Base-by-base conservation (phyloP, 2,888 invertebrate species). In the Lampropteryx suffumata region DNA sequence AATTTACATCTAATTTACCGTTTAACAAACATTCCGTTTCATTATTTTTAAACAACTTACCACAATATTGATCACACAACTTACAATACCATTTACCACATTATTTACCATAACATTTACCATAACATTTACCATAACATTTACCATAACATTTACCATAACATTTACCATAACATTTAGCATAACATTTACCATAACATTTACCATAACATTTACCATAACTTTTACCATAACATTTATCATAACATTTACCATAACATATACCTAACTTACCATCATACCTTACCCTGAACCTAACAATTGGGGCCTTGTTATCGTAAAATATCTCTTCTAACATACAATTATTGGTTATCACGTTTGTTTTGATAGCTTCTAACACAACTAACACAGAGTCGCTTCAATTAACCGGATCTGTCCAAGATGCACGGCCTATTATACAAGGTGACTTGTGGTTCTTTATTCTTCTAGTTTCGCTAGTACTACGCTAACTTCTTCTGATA, bases 381-480 rank as follows among this genome's bases (percentile, higher is more conserved):
- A 34, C 50, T 50, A 43, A 39, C 28, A 41, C 30, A 46, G 50
- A 39, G 41, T 40, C 14, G 14, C 47, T 28, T 7, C 32, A 11
- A 21, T 13, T 26, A 30, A 33, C 35, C 37, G 40, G 30, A 12
- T 47, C 26, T 27, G 40, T 40, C 17, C 28, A 30, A 39, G 43
- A 35, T 17, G 52, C 53, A 44, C 55, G 21, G 2, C 47, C 55
- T 55, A 42, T 48, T n/a, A 36, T 41, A 36, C 55, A 55, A 55
- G 55, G 55, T 50, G 47, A 57, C 53, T 41, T 12, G 11, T 12
- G 26, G 49, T 55, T 54, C 50, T 59, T 6, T 43, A 17, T 24
- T 39, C 42, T 47, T 27, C 29, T 58, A 29, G 35, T 35, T 26
- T 33, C 3, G 49, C 49, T 43, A 46, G 46, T n/a, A 7, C 7